These are phyloP conservation scores for zebrafish (Danio rerio) DNA, from an alignment of 2,113 vertebrate species.

Conservation along the genomic window DNA sequence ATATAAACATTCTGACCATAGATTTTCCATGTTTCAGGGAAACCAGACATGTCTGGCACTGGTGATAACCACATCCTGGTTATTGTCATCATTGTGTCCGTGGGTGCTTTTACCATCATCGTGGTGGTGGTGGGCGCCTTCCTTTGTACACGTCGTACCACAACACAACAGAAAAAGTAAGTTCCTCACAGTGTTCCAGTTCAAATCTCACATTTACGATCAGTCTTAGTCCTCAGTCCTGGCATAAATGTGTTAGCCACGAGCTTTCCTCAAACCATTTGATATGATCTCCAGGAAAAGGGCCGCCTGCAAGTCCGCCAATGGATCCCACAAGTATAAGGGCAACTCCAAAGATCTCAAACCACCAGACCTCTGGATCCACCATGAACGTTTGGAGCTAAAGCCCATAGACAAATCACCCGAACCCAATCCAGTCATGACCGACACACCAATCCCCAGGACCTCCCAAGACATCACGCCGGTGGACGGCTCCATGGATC, in stretches of 20 bases:
- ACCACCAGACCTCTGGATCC: slow-evolving; percentile 98
- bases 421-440: slow-evolving; percentile 96
- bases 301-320: slow-evolving; percentile 93
- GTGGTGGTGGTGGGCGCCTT: slow-evolving; percentile 92
- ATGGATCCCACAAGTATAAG: slow-evolving; percentile 97
- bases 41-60: slow-evolving; percentile 83
- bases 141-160: slow-evolving; percentile 92
- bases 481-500: slow-evolving; percentile 88
- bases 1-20: not conserved
- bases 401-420: slow-evolving; percentile 98
- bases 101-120: slow-evolving; percentile 92
- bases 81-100: slow-evolving; percentile 91
- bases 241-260: not conserved
- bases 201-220: not conserved
- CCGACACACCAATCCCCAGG: slow-evolving; percentile 94
- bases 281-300: slow-evolving; percentile 82
- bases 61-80: slow-evolving; percentile 88
- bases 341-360: slow-evolving; percentile 97
- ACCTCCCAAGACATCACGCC: slow-evolving; percentile 96
- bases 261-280: not conserved
- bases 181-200: slow-evolving; percentile 7
- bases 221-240: not conserved
- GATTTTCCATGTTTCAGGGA: slow-evolving; percentile 72
- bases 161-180: slow-evolving; percentile 97
- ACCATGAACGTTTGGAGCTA: slow-evolving; percentile 94